Percentiles rank a stretch among this genome's conserved stretches.
Evolutionary conservation across 2,113 vertebrate species (phyloP).

Genomic region (Ceuthmochares aereus): DNA sequence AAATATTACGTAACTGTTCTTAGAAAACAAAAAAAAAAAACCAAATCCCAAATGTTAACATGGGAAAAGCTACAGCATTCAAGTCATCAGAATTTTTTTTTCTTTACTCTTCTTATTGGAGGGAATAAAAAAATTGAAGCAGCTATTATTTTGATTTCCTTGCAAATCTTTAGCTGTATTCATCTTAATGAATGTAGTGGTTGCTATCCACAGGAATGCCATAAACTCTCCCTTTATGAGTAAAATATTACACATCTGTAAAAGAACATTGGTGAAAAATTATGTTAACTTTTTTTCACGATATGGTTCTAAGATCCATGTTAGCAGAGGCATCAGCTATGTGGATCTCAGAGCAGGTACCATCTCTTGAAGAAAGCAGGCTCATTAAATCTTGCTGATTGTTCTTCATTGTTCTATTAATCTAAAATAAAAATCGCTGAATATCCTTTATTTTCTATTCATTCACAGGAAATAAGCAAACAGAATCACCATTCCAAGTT

Average conservation of each 20-base stretch:
- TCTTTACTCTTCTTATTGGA: background rate
- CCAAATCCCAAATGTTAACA: background rate
- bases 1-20: background rate
- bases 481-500: background rate
- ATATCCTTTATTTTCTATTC: background rate
- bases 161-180: background rate
- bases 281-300: background rate
- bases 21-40: background rate
- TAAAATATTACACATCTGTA: background rate
- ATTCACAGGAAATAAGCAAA: background rate
- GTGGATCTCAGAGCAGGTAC: background rate
- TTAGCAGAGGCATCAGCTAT: background rate
- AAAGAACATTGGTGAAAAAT: background rate
- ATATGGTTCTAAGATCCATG: background rate
- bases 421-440: background rate
- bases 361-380: background rate
- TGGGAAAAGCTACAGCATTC: background rate
- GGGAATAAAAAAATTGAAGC: background rate
- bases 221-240: background rate
- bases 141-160: background rate
- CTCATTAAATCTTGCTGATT: background rate
- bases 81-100: background rate
- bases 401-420: background rate
- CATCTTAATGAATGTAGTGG: background rate
- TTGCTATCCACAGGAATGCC: background rate